Conservation (phyloP, 2,888 invertebrate species). For the Torymus auratus region DNA sequence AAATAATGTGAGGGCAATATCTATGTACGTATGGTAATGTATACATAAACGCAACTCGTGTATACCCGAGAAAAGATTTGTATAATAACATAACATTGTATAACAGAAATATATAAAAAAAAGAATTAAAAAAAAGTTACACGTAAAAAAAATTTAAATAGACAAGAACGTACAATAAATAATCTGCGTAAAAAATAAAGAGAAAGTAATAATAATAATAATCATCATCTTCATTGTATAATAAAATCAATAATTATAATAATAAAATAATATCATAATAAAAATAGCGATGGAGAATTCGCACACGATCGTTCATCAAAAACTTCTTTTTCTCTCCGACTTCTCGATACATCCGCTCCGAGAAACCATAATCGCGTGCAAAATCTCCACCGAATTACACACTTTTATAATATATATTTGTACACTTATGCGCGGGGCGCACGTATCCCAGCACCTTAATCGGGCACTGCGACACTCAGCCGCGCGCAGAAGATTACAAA, state of each 20-base stretch:
- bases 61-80: conserved; percentile 25
- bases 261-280: conserved; percentile 45
- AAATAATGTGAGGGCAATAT: conserved; percentile 54
- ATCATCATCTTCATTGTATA: conserved; percentile 41
- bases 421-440: conserved; percentile 4
- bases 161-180: conserved; percentile 47
- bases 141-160: conserved; percentile 29
- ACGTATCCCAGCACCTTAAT: too few relatives aligned
- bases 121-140: background rate
- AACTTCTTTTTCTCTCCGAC: too few relatives aligned
- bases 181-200: conserved; percentile 54
- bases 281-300: conserved; percentile 40
- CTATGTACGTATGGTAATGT: conserved; percentile 60
- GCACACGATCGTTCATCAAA: conserved; percentile 1
- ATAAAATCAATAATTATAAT: conserved; percentile 35
- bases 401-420: background rate
- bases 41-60: conserved; percentile 54
- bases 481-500: conserved; percentile 19
- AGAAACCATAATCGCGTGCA: too few relatives aligned
- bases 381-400: too few relatives aligned
- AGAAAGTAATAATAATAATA: conserved; percentile 52
- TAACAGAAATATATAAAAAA: conserved; percentile 33
- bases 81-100: conserved; percentile 30
- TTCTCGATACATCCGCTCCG: too few relatives aligned
- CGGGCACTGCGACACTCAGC: too few relatives aligned